Evolutionary conservation across 2,888 invertebrate species (phyloP).

Genomic region (Euplagia quadripunctaria): DNA sequence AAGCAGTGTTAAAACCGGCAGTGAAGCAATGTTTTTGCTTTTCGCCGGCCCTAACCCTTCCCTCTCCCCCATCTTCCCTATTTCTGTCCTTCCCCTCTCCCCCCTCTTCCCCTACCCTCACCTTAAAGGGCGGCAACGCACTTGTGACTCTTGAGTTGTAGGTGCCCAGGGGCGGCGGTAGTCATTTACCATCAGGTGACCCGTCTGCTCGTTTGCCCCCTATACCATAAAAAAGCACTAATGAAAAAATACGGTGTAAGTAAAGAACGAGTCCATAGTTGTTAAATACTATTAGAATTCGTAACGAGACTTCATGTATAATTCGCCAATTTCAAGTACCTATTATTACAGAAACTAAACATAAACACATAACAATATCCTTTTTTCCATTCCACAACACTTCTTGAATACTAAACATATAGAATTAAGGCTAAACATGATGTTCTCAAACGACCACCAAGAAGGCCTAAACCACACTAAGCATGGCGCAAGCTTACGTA

Average conservation of each 20-base stretch:
- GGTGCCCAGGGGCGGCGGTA: no score
- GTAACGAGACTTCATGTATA: not conserved
- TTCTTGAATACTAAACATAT: slow-evolving; percentile 40
- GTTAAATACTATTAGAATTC: not conserved
- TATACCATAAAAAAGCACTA: no score
- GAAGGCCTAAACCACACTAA: slow-evolving; percentile 25
- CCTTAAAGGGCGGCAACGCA: no score
- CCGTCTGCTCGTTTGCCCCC: no score
- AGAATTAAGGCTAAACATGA: slow-evolving; percentile 29
- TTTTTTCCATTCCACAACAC: slow-evolving; percentile 6
- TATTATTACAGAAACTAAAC: slow-evolving; percentile 3
- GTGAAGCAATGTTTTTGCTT: no score
- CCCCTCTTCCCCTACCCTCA: no score
- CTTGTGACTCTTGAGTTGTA: no score
- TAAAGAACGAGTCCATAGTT: not conserved
- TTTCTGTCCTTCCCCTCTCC: no score
- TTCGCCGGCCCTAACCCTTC: no score
- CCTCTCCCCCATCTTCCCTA: no score
- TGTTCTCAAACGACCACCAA: slow-evolving; percentile 45
- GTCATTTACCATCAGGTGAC: no score
- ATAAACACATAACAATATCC: slow-evolving; percentile 8
- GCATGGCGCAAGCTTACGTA: slow-evolving; percentile 23
- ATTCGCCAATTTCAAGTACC: not conserved
- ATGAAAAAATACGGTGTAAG: not conserved
- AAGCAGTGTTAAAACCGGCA: no score